A percentile compares a stretch with the other conserved stretches of the same genome.
These are phyloP conservation scores for Leptinotarsa texana DNA, from an alignment of 1,140 invertebrate species.

Conservation along the genomic window DNA sequence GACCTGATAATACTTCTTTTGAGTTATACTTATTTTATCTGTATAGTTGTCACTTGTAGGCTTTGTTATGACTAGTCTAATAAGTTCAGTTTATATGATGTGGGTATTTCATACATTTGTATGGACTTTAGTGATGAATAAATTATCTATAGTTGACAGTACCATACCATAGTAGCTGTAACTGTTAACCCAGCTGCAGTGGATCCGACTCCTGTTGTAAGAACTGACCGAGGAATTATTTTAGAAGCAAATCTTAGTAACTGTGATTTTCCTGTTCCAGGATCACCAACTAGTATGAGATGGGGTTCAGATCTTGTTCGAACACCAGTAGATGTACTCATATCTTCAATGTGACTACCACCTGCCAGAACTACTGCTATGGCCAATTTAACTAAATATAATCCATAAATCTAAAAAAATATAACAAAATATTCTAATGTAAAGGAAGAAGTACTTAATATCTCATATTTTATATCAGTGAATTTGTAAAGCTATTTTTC, in stretches of 20 bases:
- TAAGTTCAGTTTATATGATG: no score
- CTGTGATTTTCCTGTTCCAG: conserved; percentile 89
- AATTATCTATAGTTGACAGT: no score
- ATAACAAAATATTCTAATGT: no score
- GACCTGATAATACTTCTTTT: no score
- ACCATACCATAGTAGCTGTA: conserved; percentile 74
- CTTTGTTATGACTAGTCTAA: no score
- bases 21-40: no score
- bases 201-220: conserved; percentile 85
- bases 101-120: no score
- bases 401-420: conserved; percentile 75
- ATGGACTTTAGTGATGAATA: no score
- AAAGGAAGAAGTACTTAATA: no score
- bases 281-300: conserved; percentile 87
- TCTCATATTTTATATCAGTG: no score
- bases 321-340: conserved; percentile 34
- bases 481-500: no score
- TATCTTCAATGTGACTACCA: conserved; percentile 55
- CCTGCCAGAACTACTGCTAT: conserved; percentile 74
- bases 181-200: conserved; percentile 89
- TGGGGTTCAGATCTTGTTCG: conserved; percentile 62
- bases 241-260: conserved; percentile 78
- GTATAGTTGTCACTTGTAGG: no score
- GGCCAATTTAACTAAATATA: conserved; percentile 86
- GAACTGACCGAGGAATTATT: conserved; percentile 75